Conservation (phyloP, 2,888 invertebrate species). For the Chelonus formosanus region DNA sequence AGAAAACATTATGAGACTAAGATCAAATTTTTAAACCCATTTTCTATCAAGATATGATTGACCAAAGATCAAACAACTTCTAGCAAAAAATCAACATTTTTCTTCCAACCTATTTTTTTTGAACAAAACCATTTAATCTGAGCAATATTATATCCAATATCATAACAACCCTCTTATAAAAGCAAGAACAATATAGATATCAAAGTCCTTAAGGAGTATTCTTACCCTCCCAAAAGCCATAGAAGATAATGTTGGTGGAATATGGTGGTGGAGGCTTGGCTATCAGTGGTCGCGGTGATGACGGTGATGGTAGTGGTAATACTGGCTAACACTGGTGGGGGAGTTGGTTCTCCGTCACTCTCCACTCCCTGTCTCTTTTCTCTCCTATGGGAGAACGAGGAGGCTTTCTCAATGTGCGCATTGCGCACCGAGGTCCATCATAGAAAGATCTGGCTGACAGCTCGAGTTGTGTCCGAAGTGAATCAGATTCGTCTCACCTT, state of each 20-base stretch:
- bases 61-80: too few relatives aligned
- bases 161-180: too few relatives aligned
- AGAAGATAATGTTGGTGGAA: slow-evolving; percentile 7
- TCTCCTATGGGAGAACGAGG: slow-evolving; percentile 53
- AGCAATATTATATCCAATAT: too few relatives aligned
- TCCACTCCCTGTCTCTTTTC: slow-evolving; percentile 36
- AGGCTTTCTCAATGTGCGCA: slow-evolving; percentile 51
- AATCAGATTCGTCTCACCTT: slow-evolving; percentile 43
- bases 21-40: too few relatives aligned
- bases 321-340: slow-evolving; percentile 29
- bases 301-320: slow-evolving; percentile 45
- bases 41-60: too few relatives aligned
- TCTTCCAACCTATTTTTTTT: too few relatives aligned
- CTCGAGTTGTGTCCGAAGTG: slow-evolving; percentile 45
- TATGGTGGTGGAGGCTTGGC: slow-evolving; percentile 21
- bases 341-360: slow-evolving; percentile 33
- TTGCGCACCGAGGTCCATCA: slow-evolving; percentile 61
- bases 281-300: slow-evolving; percentile 28
- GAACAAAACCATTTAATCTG: too few relatives aligned
- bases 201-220: too few relatives aligned
- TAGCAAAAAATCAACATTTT: too few relatives aligned
- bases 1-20: too few relatives aligned
- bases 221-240: too few relatives aligned
- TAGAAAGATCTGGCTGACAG: slow-evolving; percentile 60
- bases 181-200: too few relatives aligned